These are phyloP conservation scores for Megaceryle alcyon DNA, from an alignment of 2,797 vertebrate species.

Conservation along the genomic window DNA sequence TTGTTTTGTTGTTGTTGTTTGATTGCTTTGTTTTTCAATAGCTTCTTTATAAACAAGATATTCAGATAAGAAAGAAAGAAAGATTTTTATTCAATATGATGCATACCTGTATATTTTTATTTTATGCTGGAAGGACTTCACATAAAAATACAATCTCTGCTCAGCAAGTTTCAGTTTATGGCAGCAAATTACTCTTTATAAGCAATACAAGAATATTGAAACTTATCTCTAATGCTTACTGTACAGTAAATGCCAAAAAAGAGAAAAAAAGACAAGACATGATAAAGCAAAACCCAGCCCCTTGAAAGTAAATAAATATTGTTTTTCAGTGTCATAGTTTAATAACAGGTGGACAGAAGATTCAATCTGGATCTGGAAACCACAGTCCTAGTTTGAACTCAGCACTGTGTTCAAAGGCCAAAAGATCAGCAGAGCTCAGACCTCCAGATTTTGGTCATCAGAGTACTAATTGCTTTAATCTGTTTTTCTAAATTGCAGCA, in stretches of 20 bases:
- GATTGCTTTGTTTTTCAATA: not conserved
- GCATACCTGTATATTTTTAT: not conserved
- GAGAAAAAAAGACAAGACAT: slow-evolving; percentile 9
- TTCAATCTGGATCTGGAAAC: slow-evolving; percentile 51
- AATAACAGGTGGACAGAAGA: slow-evolving; percentile 59
- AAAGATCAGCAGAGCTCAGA: slow-evolving; percentile 43
- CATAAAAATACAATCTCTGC: slow-evolving; percentile 23
- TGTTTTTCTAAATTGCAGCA: slow-evolving; percentile 30
- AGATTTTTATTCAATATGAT: not conserved
- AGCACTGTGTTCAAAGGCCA: slow-evolving; percentile 29
- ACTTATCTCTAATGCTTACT: not conserved
- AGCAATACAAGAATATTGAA: slow-evolving; percentile 9
- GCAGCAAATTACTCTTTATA: slow-evolving; percentile 22
- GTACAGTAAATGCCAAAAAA: not conserved
- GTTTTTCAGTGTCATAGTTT: slow-evolving; percentile 49
- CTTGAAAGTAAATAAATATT: slow-evolving; percentile 13
- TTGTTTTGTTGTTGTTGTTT: too few species aligned
- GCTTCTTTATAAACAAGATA: not conserved
- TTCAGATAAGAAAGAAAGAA: slow-evolving; percentile 40
- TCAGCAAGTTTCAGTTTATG: not conserved
- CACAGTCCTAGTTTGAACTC: slow-evolving; percentile 41
- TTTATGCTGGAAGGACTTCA: not conserved
- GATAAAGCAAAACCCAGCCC: not conserved
- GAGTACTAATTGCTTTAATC: slow-evolving; percentile 42
- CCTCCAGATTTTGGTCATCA: slow-evolving; percentile 28